A percentile compares a stretch with the other conserved stretches of the same genome.
Conservation (phyloP, 1,140 invertebrate genomes). For the Drosophila pandora region DNA sequence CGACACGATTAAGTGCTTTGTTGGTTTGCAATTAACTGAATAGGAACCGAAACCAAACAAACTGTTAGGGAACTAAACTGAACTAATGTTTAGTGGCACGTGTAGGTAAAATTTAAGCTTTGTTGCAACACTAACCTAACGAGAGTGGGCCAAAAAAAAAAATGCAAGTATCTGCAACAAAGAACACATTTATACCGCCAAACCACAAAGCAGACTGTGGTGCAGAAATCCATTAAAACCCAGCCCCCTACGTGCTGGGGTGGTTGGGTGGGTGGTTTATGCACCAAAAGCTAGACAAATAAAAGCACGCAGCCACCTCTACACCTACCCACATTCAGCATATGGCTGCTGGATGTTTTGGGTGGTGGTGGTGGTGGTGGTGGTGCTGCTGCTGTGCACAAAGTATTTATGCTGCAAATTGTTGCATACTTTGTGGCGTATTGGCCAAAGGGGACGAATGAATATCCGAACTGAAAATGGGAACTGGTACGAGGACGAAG, state of each 20-base stretch:
- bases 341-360: not conserved
- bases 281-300: constrained; percentile 27
- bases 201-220: constrained; percentile 19
- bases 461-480: constrained; percentile 20
- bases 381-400: constrained; percentile 26
- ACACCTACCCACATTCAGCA: constrained; percentile 1
- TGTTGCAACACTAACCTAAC: constrained; percentile 2
- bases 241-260: constrained; percentile 10
- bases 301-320: constrained; percentile 2
- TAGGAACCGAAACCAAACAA: constrained; percentile 11
- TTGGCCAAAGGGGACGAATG: constrained; percentile 35
- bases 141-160: not conserved
- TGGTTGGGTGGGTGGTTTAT: not conserved
- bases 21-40: constrained; percentile 45
- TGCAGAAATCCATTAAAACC: constrained; percentile 42
- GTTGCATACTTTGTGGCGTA: constrained; percentile 79
- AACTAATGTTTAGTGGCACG: not conserved
- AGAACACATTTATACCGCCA: constrained; percentile 25
- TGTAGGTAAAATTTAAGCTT: not conserved
- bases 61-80: not conserved
- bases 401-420: constrained; percentile 80
- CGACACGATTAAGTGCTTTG: constrained; percentile 60
- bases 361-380: not conserved
- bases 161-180: constrained; percentile 19
- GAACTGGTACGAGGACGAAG: constrained; percentile 2